Evolutionary conservation across 2,113 vertebrate species (phyloP).

Genomic region (Tenrec ecaudatus): DNA sequence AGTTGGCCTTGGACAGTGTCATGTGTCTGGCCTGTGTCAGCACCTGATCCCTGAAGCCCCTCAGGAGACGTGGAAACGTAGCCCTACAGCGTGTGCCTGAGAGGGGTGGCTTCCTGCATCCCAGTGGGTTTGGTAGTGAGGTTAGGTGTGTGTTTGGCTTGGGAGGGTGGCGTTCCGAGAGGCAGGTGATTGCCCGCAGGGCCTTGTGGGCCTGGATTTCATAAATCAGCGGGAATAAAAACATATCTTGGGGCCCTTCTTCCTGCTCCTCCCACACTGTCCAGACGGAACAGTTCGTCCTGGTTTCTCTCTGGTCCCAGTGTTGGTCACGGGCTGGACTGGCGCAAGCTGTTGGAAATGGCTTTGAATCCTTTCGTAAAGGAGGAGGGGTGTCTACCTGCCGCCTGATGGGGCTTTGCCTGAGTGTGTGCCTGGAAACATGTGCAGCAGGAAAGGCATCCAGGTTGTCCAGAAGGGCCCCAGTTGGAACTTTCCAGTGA

Average conservation of each 20-base stretch:
- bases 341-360: fast-evolving
- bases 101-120: background rate
- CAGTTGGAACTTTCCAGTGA: background rate
- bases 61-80: background rate
- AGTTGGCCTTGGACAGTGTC: background rate
- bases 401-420: background rate
- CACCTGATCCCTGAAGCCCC: background rate
- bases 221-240: background rate
- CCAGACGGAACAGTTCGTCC: background rate
- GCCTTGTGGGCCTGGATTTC: background rate
- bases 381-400: background rate
- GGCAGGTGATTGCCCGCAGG: background rate
- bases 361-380: background rate
- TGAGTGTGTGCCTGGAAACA: fast-evolving
- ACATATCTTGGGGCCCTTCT: background rate
- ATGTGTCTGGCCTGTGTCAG: background rate
- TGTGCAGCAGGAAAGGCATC: fast-evolving
- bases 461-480: background rate
- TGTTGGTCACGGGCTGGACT: background rate
- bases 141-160: too few relatives aligned
- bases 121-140: background rate
- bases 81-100: too few relatives aligned
- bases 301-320: background rate
- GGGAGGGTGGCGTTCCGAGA: background rate
- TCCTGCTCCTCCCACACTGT: background rate